A percentile compares a stretch with the other conserved stretches of the same genome.
Conservation (phyloP, 2,888 invertebrate species). For the Aleiodes alternator region DNA sequence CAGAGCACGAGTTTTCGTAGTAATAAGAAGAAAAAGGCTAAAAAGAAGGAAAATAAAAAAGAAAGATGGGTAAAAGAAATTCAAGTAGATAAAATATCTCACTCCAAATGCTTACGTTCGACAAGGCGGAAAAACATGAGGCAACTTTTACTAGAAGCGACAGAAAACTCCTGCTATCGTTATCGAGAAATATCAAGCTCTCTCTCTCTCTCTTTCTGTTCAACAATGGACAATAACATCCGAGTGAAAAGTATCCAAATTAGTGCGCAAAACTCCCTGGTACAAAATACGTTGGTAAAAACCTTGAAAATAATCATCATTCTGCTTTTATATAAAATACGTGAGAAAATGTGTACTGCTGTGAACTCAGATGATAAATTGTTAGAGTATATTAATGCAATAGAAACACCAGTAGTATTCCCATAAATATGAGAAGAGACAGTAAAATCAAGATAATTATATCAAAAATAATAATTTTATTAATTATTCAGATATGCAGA, state of each 20-base stretch:
- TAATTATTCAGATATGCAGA: not conserved
- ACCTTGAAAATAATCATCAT: not conserved
- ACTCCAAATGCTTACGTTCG: conserved; percentile 35
- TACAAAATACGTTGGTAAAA: not conserved
- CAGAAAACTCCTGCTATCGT: conserved; percentile 38
- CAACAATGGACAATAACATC: conserved; percentile 33
- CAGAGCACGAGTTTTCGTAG: not conserved
- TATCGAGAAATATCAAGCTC: conserved; percentile 26
- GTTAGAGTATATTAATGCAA: conserved; percentile 23
- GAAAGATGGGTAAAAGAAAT: conserved; percentile 5
- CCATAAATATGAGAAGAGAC: not conserved
- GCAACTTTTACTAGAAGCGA: conserved; percentile 34
- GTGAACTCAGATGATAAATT: conserved; percentile 28
- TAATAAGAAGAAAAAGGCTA: not conserved
- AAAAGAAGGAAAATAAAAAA: not conserved
- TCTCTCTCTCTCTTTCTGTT: conserved; percentile 1
- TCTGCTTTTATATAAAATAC: conserved; percentile 20
- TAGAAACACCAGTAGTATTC: too few relatives aligned
- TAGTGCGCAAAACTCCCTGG: conserved; percentile 60
- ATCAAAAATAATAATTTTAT: not conserved
- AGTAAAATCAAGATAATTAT: not conserved
- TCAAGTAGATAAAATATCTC: conserved; percentile 33
- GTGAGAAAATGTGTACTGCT: conserved; percentile 33
- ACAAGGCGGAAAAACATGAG: conserved; percentile 47
- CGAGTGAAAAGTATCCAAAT: conserved; percentile 61